A percentile compares a stretch with the other conserved stretches of the same genome.
Evolutionary conservation across 2,797 vertebrate species (phyloP).

Genomic region (Chloroceryle inda): DNA sequence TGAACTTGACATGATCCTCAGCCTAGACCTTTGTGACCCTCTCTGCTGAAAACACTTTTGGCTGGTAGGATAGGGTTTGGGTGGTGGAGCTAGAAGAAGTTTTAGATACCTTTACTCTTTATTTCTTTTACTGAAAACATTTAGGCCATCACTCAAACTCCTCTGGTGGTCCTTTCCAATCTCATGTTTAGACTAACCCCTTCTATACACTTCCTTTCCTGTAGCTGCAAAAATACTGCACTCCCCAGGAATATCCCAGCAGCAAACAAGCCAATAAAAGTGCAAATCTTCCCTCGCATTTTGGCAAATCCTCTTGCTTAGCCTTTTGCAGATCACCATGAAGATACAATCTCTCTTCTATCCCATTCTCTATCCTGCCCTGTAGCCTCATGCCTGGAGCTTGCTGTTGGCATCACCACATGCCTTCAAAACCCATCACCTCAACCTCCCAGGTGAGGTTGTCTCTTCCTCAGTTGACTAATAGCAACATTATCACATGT

Average conservation of each 20-base stretch:
- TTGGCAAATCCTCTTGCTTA: not conserved
- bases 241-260: not conserved
- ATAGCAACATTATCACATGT: not conserved
- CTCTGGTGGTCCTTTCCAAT: not conserved
- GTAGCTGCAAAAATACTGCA: not conserved
- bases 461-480: conserved; percentile 44
- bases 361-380: not conserved
- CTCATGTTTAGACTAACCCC: not conserved
- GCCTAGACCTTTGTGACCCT: not conserved
- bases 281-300: not conserved
- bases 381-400: not conserved
- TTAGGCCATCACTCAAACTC: not conserved
- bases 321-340: not conserved
- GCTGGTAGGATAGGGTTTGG: not conserved
- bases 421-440: not conserved
- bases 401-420: not conserved
- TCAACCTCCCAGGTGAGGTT: not conserved
- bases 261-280: not conserved
- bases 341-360: not conserved
- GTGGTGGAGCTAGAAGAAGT: not conserved
- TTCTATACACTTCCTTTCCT: not conserved
- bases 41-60: not conserved
- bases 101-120: not conserved
- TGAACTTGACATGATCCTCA: not conserved
- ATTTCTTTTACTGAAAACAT: not conserved